A percentile compares a stretch with the other conserved stretches of the same genome.
Conservation (phyloP, 1,140 invertebrate species). For the Riptortus pedestris region DNA sequence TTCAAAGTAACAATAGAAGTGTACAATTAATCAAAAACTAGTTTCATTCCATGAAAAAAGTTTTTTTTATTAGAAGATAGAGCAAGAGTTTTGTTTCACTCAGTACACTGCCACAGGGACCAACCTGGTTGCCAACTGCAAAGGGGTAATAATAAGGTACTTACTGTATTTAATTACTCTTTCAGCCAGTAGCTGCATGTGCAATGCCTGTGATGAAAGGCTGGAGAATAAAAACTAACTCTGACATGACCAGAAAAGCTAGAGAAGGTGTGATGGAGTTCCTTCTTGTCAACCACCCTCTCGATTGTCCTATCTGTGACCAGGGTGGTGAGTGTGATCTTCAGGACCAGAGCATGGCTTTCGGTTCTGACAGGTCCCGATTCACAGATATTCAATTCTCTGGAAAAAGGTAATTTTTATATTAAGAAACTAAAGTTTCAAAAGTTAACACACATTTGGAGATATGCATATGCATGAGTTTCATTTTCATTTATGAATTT, state of each 20-base stretch:
- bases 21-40: no score
- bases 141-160: no score
- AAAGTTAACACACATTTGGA: neutral
- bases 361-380: conserved; percentile 89
- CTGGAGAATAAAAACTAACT: conserved; percentile 93
- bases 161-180: no score
- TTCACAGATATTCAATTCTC: conserved; percentile 88
- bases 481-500: neutral
- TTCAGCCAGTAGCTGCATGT: conserved; percentile 95
- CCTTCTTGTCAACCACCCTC: conserved; percentile 91
- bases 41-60: no score
- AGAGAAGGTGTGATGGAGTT: conserved; percentile 99
- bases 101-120: no score
- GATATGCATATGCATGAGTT: neutral
- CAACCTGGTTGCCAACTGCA: no score
- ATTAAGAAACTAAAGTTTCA: no score
- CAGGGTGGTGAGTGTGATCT: conserved; percentile 99
- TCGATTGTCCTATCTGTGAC: conserved; percentile 99
- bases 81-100: no score
- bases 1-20: no score
- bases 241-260: conserved; percentile 86
- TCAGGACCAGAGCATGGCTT: conserved; percentile 98
- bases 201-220: conserved; percentile 99
- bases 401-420: conserved; percentile 72
- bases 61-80: no score